Percentiles rank a stretch among this genome's conserved stretches.
Evolutionary conservation across 2,797 vertebrate species (phyloP).

Genomic region (Catharus ustulatus): DNA sequence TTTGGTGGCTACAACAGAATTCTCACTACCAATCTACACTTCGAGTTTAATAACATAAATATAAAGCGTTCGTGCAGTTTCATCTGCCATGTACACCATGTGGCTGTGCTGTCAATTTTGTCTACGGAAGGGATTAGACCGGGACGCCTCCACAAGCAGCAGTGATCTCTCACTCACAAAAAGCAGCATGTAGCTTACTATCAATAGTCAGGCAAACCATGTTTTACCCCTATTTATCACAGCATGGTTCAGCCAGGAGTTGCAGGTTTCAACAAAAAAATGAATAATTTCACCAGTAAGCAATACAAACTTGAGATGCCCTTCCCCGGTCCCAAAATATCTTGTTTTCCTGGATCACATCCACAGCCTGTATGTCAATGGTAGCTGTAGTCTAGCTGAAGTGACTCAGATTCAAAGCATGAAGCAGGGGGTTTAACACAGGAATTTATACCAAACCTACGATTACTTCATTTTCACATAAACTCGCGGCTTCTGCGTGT

Average conservation of each 20-base stretch:
- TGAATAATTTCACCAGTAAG: slow-evolving; percentile 30
- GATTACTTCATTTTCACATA: slow-evolving; percentile 20
- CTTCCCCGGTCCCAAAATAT: slow-evolving; percentile 41
- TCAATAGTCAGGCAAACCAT: slow-evolving; percentile 5
- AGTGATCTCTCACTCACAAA: slow-evolving; percentile 21
- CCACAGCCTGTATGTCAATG: slow-evolving; percentile 22
- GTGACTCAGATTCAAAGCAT: not conserved
- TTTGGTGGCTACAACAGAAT: slow-evolving; percentile 1
- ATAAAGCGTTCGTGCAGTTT: slow-evolving; percentile 3
- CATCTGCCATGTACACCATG: not conserved
- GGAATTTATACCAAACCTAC: not conserved
- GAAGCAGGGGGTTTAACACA: not conserved
- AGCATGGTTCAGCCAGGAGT: not conserved
- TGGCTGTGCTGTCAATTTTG: slow-evolving; percentile 21
- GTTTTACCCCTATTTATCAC: slow-evolving; percentile 30
- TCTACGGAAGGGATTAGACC: not conserved
- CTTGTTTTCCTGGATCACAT: slow-evolving; percentile 28
- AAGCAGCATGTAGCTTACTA: slow-evolving; percentile 9
- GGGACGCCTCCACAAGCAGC: slow-evolving; percentile 22
- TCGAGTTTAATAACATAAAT: not conserved
- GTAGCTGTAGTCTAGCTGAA: not conserved
- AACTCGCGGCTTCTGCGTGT: not conserved
- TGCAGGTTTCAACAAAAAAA: slow-evolving; percentile 37
- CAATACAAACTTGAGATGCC: slow-evolving; percentile 35
- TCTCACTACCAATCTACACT: not conserved